phyloP scores from a whole-genome alignment of 2,797 vertebrate species.

The Acanthurus leucopareius region DNA sequence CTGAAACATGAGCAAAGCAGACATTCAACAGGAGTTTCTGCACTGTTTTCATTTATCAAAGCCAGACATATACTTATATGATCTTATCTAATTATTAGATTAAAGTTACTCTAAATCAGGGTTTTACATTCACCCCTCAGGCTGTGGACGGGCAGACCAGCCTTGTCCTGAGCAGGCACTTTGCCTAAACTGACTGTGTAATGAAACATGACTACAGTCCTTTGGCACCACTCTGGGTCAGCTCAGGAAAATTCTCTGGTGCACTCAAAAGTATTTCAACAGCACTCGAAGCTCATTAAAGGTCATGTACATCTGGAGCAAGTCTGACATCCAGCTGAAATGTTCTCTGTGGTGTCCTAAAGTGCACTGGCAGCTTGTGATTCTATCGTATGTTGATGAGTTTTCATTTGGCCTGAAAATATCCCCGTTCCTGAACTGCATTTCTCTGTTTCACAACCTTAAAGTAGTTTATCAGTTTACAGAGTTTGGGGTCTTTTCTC shows the following conservation, averaged over 20 bases:
- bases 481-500: background rate
- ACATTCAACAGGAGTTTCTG: background rate
- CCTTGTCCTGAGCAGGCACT: background rate
- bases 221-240: background rate
- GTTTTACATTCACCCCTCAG: background rate
- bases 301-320: no score
- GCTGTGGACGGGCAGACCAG: background rate
- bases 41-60: background rate
- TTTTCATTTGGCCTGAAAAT: background rate
- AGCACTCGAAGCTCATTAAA: background rate
- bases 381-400: background rate
- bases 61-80: background rate
- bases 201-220: background rate
- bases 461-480: background rate
- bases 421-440: background rate
- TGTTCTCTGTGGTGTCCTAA: background rate
- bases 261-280: background rate
- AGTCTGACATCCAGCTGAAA: background rate
- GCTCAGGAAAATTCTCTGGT: background rate
- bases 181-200: background rate
- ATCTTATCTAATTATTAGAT: no score
- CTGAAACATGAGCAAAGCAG: constrained; percentile 76
- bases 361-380: background rate
- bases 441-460: background rate
- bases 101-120: no score